phyloP scores from a whole-genome alignment of 2,113 vertebrate species.

The Nannospalax galili region DNA sequence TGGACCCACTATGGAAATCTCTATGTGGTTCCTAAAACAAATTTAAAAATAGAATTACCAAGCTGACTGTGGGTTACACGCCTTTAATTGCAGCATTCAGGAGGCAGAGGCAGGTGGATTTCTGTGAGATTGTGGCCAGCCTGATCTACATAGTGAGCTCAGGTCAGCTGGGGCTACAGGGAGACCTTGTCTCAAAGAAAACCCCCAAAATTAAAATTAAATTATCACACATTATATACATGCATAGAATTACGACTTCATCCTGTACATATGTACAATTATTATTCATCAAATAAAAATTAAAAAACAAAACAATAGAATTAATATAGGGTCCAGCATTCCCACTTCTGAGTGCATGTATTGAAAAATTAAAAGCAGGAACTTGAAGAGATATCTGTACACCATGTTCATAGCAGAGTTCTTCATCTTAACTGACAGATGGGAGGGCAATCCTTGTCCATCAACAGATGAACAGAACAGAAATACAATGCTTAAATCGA shows the following conservation, averaged over 20 bases:
- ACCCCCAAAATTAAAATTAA: no score
- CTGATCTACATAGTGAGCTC: no score
- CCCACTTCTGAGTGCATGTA: not conserved
- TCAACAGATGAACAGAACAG: not conserved
- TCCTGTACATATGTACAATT: not conserved
- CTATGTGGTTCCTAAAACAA: not conserved
- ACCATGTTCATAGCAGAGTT: not conserved
- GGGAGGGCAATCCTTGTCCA: not conserved
- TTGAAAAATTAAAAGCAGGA: no score
- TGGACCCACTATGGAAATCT: not conserved
- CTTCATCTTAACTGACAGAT: not conserved
- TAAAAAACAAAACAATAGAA: not conserved
- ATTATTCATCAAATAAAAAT: not conserved
- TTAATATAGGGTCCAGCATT: not conserved
- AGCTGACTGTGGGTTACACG: no score
- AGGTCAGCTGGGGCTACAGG: no score
- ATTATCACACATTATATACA: not conserved
- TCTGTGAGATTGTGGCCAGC: no score
- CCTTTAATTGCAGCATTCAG: no score
- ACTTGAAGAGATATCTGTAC: no score
- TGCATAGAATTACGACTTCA: no score
- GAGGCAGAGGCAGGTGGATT: no score
- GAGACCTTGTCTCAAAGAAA: no score
- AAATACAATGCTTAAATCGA: not conserved
- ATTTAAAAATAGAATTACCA: not conserved